Conservation (phyloP, 2,888 invertebrate genomes). For the Drosophila anceps region DNA sequence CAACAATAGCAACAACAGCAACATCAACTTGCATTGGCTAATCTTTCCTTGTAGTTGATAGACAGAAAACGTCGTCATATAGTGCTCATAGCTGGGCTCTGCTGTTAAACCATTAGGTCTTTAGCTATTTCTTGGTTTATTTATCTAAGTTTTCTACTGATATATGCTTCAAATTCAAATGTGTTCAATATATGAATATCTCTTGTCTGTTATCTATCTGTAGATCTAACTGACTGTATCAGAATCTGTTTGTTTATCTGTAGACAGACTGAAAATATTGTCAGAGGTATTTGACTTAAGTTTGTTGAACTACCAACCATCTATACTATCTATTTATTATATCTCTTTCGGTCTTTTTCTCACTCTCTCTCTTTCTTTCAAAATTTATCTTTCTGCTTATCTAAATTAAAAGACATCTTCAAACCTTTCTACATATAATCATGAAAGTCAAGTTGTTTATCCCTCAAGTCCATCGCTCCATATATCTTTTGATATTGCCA, state of each 20-base stretch:
- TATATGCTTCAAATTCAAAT: too few species aligned
- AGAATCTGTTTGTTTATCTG: too few species aligned
- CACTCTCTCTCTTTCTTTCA: background rate
- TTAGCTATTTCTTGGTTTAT: background rate
- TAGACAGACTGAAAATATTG: too few species aligned
- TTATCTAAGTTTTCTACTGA: too few species aligned
- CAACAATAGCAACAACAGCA: slow-evolving; percentile 29
- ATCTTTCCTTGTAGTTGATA: slow-evolving; percentile 62
- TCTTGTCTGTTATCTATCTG: too few species aligned
- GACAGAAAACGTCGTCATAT: slow-evolving; percentile 63
- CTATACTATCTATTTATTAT: background rate
- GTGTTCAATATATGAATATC: too few species aligned
- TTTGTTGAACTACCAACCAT: too few species aligned
- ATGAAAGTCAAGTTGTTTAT: slow-evolving; percentile 1
- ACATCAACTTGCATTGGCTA: slow-evolving; percentile 66
- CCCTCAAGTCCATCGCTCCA: slow-evolving; percentile 6
- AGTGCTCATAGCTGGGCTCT: background rate
- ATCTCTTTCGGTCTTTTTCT: background rate
- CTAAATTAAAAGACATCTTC: slow-evolving; percentile 7
- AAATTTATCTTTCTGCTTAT: background rate
- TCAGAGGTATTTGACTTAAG: too few species aligned
- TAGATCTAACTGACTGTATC: too few species aligned
- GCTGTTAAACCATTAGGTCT: background rate
- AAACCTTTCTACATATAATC: background rate
- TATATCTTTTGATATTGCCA: background rate